phyloP scores from a whole-genome alignment of 2,113 vertebrate species.

The Podocnemis expansa region DNA sequence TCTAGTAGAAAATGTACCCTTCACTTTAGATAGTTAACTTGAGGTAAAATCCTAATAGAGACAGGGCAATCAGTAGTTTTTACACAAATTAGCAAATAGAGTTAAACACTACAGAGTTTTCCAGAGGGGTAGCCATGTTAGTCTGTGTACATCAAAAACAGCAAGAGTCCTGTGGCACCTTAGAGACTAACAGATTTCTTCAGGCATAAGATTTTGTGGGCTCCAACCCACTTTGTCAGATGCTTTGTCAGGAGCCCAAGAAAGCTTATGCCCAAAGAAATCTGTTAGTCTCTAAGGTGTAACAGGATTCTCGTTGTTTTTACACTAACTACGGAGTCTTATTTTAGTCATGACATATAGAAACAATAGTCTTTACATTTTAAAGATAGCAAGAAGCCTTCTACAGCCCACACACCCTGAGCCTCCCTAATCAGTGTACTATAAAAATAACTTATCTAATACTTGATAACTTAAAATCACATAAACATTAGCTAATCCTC shows the following conservation, averaged over 20 bases:
- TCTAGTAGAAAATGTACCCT: neutral
- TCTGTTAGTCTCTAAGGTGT: no score
- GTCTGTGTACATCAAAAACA: no score
- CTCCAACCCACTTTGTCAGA: no score
- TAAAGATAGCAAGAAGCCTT: neutral
- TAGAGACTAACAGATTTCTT: no score
- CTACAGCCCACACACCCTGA: neutral
- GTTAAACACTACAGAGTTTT: neutral
- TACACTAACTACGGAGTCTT: neutral
- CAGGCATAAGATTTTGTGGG: no score
- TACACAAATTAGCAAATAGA: neutral
- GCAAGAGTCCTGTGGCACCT: no score
- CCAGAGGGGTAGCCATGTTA: no score
- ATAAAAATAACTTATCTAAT: constrained; percentile 18
- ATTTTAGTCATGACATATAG: neutral
- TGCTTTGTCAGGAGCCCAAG: no score
- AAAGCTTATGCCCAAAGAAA: no score
- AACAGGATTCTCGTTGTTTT: no score
- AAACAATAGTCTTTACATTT: neutral
- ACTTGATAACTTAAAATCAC: constrained; percentile 49
- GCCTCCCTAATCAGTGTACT: neutral
- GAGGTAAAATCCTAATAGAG: neutral
- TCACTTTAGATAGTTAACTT: no score
- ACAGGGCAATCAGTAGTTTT: neutral
- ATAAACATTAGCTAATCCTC: constrained; percentile 63